phyloP scores from a whole-genome alignment of 2,113 vertebrate species.

The Gallinago undulata region DNA sequence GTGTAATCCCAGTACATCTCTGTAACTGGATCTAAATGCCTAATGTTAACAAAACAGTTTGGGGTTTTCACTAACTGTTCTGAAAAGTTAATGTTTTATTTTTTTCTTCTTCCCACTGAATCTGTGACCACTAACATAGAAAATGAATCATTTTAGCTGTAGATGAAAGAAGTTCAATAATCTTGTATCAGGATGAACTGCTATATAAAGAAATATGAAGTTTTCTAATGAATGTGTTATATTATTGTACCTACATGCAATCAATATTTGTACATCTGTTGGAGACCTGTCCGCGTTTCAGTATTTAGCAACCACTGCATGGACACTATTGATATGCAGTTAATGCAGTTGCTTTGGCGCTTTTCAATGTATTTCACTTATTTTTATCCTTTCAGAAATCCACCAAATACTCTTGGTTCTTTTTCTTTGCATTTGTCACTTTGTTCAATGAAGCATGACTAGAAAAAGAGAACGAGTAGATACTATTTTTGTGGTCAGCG shows the following conservation, averaged over 20 bases:
- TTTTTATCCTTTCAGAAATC: constrained; percentile 60
- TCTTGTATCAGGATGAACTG: constrained; percentile 69
- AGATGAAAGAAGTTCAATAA: constrained; percentile 59
- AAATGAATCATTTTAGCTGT: constrained; percentile 38
- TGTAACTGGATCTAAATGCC: constrained; percentile 47
- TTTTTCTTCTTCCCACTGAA: constrained; percentile 30
- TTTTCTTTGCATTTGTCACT: constrained; percentile 74
- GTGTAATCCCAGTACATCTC: constrained; percentile 21
- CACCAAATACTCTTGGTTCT: constrained; percentile 63
- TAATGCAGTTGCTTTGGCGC: constrained; percentile 62
- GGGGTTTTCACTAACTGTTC: constrained; percentile 13
- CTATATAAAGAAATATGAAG: constrained; percentile 42
- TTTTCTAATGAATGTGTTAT: constrained; percentile 71
- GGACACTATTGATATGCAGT: constrained; percentile 51
- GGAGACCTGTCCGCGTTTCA: constrained; percentile 50
- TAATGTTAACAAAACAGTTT: background rate
- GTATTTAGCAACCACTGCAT: constrained; percentile 56
- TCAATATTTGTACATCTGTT: constrained; percentile 55
- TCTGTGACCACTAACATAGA: constrained; percentile 35
- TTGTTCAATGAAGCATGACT: constrained; percentile 76
- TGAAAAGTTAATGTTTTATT: constrained; percentile 11
- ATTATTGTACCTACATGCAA: constrained; percentile 53
- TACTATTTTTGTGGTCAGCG: constrained; percentile 86
- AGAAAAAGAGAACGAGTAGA: constrained; percentile 62
- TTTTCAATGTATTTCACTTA: constrained; percentile 59